phyloP scores from a whole-genome alignment of 2,113 vertebrate species.

The Pantherophis guttatus region DNA sequence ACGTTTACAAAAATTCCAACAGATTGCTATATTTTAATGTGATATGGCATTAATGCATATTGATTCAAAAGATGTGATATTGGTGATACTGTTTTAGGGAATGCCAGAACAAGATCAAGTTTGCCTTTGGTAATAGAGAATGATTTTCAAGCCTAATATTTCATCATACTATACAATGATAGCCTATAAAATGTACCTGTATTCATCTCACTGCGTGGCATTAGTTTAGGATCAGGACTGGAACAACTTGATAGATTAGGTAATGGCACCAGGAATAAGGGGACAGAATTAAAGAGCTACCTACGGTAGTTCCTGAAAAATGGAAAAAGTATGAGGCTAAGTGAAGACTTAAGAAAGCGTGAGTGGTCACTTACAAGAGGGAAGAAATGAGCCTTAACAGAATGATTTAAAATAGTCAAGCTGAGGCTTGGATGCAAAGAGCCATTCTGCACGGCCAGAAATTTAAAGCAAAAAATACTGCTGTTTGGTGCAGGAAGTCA shows the following conservation, averaged over 20 bases:
- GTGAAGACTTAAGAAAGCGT: background rate
- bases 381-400: background rate
- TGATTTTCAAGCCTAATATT: background rate
- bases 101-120: background rate
- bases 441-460: background rate
- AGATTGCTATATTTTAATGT: background rate
- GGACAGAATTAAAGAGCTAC: background rate
- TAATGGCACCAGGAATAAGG: background rate
- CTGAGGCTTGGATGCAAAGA: background rate
- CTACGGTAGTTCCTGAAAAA: background rate
- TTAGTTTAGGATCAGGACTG: background rate
- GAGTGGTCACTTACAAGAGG: background rate
- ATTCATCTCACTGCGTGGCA: background rate
- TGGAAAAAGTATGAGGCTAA: background rate
- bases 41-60: background rate
- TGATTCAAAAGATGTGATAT: background rate
- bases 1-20: background rate
- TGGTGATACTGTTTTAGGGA: background rate
- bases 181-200: background rate
- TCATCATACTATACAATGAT: background rate
- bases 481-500: background rate
- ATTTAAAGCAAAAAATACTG: background rate
- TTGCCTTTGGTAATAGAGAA: background rate
- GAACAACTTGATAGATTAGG: background rate
- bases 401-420: background rate